These are phyloP conservation scores for Diloba caeruleocephala DNA, from an alignment of 2,888 invertebrate genomes.

Conservation along the genomic window DNA sequence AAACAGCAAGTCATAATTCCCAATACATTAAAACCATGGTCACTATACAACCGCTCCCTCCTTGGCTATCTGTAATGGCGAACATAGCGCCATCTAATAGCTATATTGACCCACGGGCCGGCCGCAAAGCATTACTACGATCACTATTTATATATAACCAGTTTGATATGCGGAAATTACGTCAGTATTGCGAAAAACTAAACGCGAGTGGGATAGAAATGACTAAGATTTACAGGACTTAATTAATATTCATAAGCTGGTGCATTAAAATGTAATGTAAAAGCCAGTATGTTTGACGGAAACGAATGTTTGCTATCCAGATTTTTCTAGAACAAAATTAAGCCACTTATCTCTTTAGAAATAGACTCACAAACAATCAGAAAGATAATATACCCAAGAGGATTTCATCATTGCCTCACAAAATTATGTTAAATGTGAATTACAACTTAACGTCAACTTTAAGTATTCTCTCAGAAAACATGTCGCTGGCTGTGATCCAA, in stretches of 20 bases:
- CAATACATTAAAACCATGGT: conserved; percentile 48
- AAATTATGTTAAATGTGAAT: conserved; percentile 11
- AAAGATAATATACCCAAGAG: background rate
- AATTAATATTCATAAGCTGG: conserved; percentile 11
- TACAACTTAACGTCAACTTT: conserved; percentile 4
- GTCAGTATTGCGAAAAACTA: conserved; percentile 25
- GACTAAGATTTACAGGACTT: conserved; percentile 14
- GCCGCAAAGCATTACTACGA: conserved; percentile 28
- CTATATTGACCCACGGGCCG: conserved; percentile 74
- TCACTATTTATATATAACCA: conserved; percentile 32
- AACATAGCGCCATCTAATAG: conserved; percentile 76
- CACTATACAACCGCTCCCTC: conserved; percentile 54
- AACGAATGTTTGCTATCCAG: conserved; percentile 15
- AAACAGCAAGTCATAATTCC: conserved; percentile 11
- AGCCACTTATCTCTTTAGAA: background rate
- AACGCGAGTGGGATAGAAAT: conserved; percentile 10
- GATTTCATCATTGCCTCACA: conserved; percentile 15
- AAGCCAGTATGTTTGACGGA: conserved; percentile 14
- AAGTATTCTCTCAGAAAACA: conserved; percentile 13
- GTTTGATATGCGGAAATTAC: conserved; percentile 30
- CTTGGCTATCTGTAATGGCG: conserved; percentile 68
- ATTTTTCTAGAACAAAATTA: background rate
- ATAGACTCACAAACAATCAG: background rate
- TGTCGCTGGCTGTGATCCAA: conserved; percentile 39
- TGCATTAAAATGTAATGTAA: no score